Percentiles rank a stretch among this genome's conserved stretches.
Conservation (phyloP, 1,140 invertebrate genomes). For the Papilio polyxenes region DNA sequence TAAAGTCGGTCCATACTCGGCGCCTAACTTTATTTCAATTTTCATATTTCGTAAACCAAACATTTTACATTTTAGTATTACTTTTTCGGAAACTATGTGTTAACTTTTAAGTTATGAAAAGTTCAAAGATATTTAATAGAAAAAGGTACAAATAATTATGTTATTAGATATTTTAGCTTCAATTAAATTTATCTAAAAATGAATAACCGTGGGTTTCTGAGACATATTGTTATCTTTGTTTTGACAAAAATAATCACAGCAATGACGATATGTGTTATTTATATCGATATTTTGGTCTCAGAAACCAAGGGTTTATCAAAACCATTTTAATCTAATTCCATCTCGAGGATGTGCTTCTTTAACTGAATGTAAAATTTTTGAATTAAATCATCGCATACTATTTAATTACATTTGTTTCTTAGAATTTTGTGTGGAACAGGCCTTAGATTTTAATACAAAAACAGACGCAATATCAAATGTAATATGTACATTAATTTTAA, state of each 20-base stretch:
- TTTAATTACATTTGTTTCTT: neutral
- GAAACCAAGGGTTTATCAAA: neutral
- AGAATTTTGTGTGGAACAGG: neutral
- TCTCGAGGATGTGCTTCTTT: neutral
- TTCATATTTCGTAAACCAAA: neutral
- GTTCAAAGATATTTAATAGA: neutral
- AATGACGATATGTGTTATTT: too few species aligned
- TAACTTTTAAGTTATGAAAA: neutral
- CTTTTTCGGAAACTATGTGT: neutral
- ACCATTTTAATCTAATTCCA: neutral
- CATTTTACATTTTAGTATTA: neutral
- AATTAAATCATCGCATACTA: neutral
- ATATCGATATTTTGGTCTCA: too few species aligned
- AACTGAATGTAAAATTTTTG: neutral
- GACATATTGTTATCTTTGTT: too few species aligned
- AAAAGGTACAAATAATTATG: neutral
- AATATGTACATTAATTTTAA: neutral
- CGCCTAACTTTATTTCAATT: neutral
- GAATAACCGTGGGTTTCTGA: too few species aligned
- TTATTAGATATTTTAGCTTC: neutral
- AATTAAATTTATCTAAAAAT: neutral
- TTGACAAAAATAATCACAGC: too few species aligned
- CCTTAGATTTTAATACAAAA: neutral
- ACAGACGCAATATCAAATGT: neutral
- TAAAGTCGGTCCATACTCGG: neutral